These are phyloP conservation scores for Odontothrips loti DNA, from an alignment of 2,888 invertebrate species.

Conservation along the genomic window DNA sequence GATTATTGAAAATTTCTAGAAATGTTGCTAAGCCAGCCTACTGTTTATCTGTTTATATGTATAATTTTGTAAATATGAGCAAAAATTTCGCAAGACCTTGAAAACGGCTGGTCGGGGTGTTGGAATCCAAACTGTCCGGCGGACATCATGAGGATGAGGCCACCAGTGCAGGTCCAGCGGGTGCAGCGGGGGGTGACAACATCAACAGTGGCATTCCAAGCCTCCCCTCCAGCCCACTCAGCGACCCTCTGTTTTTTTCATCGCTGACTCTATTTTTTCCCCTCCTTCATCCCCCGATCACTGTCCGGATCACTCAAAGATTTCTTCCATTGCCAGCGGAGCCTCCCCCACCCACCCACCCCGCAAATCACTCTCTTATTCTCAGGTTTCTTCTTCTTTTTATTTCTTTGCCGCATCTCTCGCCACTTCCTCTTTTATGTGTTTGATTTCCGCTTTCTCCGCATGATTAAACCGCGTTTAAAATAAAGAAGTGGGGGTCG, in stretches of 20 bases:
- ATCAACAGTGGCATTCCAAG: not conserved
- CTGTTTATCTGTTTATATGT: too few relatives aligned
- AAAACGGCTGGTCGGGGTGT: too few relatives aligned
- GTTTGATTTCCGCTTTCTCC: conserved; percentile 26
- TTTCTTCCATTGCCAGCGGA: not conserved
- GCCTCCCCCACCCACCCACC: not conserved
- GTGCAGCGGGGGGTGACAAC: not conserved
- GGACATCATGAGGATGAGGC: too few relatives aligned
- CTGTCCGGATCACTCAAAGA: conserved; percentile 23
- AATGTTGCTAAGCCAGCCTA: too few relatives aligned
- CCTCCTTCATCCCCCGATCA: conserved; percentile 11
- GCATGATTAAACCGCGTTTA: conserved; percentile 18
- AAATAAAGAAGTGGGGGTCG: not conserved
- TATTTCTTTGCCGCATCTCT: not conserved
- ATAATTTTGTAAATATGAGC: too few relatives aligned
- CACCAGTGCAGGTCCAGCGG: too few relatives aligned
- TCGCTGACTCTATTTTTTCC: not conserved
- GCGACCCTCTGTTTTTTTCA: conserved; percentile 14
- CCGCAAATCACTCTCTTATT: not conserved
- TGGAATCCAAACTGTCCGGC: too few relatives aligned
- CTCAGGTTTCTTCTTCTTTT: not conserved
- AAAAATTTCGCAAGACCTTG: too few relatives aligned
- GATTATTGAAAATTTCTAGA: too few relatives aligned
- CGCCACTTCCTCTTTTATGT: conserved; percentile 13
- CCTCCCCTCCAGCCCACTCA: not conserved